Percentiles rank a stretch among this genome's conserved stretches.
These are phyloP conservation scores for Drosophila aldrichi DNA, from an alignment of 2,888 invertebrate species.

Conservation along the genomic window DNA sequence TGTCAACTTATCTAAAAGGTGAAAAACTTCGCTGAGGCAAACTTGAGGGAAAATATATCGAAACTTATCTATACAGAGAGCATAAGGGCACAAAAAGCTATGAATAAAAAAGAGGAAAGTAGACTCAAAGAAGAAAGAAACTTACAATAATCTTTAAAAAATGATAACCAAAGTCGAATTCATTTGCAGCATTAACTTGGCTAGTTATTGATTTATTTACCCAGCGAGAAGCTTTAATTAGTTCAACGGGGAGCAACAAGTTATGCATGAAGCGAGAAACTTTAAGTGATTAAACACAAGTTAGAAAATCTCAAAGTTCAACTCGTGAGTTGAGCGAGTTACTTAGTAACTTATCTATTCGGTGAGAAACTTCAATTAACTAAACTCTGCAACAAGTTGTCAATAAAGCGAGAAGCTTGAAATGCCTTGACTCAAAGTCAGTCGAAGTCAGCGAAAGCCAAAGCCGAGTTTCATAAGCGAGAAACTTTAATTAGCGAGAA, in stretches of 20 bases:
- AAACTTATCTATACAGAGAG: background rate
- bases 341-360: slow-evolving; percentile 1
- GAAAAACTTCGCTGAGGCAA: background rate
- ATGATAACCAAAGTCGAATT: background rate
- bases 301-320: background rate
- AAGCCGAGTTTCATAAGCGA: background rate
- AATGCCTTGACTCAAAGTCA: background rate
- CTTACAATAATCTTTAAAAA: no score
- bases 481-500: background rate
- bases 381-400: background rate
- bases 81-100: no score
- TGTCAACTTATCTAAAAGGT: background rate
- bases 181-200: background rate
- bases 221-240: background rate
- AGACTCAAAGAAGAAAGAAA: no score
- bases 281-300: background rate
- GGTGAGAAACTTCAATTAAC: background rate
- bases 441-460: no score
- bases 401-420: background rate
- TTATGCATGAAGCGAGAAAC: background rate
- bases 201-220: background rate
- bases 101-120: no score
- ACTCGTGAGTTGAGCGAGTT: background rate
- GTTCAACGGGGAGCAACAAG: background rate
- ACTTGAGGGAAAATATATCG: background rate